Conservation (phyloP, 2,113 vertebrate genomes). For the Mustelus asterias region DNA sequence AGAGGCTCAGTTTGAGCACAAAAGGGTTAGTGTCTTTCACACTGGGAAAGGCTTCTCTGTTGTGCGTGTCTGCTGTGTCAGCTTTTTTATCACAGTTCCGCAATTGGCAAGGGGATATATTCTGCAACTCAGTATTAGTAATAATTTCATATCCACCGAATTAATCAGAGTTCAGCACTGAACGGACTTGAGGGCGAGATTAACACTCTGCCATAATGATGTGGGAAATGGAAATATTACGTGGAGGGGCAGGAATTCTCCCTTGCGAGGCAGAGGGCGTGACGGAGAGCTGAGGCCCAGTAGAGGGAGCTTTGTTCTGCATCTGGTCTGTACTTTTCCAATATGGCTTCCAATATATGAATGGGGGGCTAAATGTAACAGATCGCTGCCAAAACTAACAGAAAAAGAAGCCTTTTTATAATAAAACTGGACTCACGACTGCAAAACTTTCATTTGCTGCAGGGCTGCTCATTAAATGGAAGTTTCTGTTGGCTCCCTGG, state of each 20-base stretch:
- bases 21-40: slow-evolving; percentile 22
- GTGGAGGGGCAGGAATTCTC: neutral
- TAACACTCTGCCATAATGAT: neutral
- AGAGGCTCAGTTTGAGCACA: slow-evolving; percentile 24
- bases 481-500: neutral
- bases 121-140: neutral
- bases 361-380: neutral
- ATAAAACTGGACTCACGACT: neutral
- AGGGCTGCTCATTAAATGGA: neutral
- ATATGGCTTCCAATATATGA: neutral
- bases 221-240: neutral
- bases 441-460: neutral
- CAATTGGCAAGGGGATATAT: too few species aligned
- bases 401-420: neutral
- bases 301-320: neutral
- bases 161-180: neutral
- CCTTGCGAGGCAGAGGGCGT: neutral
- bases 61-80: neutral
- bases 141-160: neutral
- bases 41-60: slow-evolving; percentile 33
- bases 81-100: neutral
- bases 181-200: neutral
- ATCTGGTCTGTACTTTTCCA: neutral
- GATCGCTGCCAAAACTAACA: neutral
- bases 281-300: neutral